Conservation (phyloP, 2,797 vertebrate genomes). For the Columba guinea region DNA sequence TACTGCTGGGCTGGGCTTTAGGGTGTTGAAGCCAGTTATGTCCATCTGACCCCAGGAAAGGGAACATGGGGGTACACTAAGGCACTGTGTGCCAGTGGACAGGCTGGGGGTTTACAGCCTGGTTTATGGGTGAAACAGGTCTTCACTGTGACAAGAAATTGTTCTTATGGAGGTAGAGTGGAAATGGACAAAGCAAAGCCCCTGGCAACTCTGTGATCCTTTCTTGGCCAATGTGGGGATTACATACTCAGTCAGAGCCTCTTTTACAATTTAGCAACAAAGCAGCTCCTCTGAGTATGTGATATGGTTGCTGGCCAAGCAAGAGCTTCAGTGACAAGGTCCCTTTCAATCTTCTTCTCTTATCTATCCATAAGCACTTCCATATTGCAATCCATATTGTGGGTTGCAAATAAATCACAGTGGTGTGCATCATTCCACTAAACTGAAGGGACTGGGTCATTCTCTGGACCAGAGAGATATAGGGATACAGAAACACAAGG, state of each 20-base stretch:
- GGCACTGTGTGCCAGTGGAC: background rate
- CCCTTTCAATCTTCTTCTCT: background rate
- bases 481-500: background rate
- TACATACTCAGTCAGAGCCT: background rate
- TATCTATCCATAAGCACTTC: background rate
- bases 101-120: background rate
- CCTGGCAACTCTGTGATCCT: background rate
- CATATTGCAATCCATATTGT: background rate
- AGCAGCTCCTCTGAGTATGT: background rate
- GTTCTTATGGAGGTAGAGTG: background rate
- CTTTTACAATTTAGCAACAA: background rate
- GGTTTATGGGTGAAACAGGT: background rate
- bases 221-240: background rate
- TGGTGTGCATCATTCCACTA: background rate
- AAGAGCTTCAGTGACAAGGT: background rate
- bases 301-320: background rate
- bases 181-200: background rate
- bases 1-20: background rate
- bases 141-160: background rate
- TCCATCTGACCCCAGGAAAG: background rate
- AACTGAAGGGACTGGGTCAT: background rate
- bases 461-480: background rate
- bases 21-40: background rate
- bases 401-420: background rate
- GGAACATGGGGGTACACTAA: background rate